These are phyloP conservation scores for Monomorium pharaonis DNA, from an alignment of 1,140 invertebrate species.

Conservation along the genomic window DNA sequence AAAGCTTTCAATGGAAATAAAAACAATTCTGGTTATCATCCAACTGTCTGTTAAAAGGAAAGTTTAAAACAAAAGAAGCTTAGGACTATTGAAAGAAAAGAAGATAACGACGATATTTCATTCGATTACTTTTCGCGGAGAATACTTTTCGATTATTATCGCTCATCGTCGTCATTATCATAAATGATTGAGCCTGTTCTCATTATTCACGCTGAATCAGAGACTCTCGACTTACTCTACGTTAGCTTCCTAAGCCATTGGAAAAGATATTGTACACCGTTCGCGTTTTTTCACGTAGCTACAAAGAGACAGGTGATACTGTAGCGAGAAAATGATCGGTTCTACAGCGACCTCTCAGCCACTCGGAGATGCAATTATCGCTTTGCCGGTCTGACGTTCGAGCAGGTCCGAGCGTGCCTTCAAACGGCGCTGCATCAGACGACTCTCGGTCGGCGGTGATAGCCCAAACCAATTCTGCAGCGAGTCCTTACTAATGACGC, in stretches of 20 bases:
- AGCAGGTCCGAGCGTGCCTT: slow-evolving; percentile 83
- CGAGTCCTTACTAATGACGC: slow-evolving; percentile 76
- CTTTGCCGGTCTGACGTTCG: slow-evolving; percentile 74
- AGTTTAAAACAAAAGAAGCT: slow-evolving; percentile 50
- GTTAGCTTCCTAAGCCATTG: slow-evolving; percentile 44
- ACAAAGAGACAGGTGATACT: slow-evolving; percentile 66
- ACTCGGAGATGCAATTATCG: slow-evolving; percentile 83
- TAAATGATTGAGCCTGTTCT: slow-evolving; percentile 62
- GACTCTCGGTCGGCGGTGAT: slow-evolving; percentile 93
- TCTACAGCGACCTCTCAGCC: slow-evolving; percentile 71
- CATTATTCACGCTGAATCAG: slow-evolving; percentile 43
- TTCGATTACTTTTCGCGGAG: slow-evolving; percentile 12
- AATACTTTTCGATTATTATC: slow-evolving; percentile 52
- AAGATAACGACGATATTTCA: slow-evolving; percentile 31
- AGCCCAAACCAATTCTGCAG: slow-evolving; percentile 88
- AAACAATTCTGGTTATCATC: slow-evolving; percentile 35
- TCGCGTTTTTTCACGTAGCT: slow-evolving; percentile 46
- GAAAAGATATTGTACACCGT: slow-evolving; percentile 51
- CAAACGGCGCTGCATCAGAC: slow-evolving; percentile 91
- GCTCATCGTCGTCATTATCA: slow-evolving; percentile 56
- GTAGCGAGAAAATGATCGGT: slow-evolving; percentile 63
- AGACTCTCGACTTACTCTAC: slow-evolving; percentile 34
- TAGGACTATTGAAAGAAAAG: slow-evolving; percentile 38
- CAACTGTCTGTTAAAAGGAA: slow-evolving; percentile 46
- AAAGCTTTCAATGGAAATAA: slow-evolving; percentile 28